These are phyloP conservation scores for Oopsacas minuta DNA, from an alignment of 37 sponge, comb jelly and placozoan genomes.

Conservation along the genomic window DNA sequence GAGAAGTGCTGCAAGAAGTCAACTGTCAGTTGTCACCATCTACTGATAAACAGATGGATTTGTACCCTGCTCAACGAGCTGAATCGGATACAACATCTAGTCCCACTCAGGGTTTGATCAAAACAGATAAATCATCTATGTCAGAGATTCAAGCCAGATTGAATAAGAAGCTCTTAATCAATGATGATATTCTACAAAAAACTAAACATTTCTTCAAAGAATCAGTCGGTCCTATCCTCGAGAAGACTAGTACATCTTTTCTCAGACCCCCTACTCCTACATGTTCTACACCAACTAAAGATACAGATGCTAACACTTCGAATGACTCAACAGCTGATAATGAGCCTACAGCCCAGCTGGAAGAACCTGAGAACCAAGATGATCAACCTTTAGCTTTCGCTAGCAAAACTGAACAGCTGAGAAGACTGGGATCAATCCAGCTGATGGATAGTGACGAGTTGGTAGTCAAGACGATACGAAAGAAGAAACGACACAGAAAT, in stretches of 20 bases:
- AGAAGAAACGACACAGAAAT: not conserved
- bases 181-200: not conserved
- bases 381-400: slow-evolving; percentile 1
- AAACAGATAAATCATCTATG: not conserved
- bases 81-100: not conserved
- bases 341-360: not conserved
- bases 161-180: not conserved
- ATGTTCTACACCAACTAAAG: not conserved
- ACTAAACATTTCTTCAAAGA: slow-evolving; percentile 6
- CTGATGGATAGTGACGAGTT: not conserved
- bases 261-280: not conserved
- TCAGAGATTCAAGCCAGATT: not conserved
- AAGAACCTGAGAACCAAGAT: not conserved
- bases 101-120: not conserved
- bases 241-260: not conserved
- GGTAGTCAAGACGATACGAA: not conserved
- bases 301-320: not conserved
- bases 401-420: not conserved
- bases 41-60: not conserved
- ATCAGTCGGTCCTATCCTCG: not conserved
- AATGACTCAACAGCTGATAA: not conserved
- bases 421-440: not conserved
- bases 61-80: not conserved
- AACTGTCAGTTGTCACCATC: not conserved
- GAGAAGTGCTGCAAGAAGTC: not conserved